A percentile compares a stretch with the other conserved stretches of the same genome.
Conservation (phyloP, 1,140 invertebrate genomes). For the Eumeta japonica region DNA sequence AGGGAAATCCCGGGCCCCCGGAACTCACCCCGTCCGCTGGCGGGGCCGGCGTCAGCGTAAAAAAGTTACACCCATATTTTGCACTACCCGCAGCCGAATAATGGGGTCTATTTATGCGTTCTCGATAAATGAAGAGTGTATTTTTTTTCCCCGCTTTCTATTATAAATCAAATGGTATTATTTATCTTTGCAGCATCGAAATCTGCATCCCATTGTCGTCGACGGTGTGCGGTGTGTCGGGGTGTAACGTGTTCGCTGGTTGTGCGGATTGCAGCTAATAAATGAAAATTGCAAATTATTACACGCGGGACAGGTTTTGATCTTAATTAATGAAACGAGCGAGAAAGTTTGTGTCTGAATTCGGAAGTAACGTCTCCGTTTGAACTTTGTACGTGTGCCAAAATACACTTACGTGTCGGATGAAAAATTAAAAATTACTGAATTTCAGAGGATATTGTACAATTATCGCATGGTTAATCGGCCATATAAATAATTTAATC, state of each 20-base stretch:
- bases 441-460: too few species aligned
- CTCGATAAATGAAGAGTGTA: constrained; percentile 55
- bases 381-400: too few species aligned
- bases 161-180: constrained; percentile 59
- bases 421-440: too few species aligned
- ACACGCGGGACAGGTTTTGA: too few species aligned
- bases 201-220: constrained; percentile 57
- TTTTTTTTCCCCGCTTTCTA: constrained; percentile 51
- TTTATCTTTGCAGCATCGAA: constrained; percentile 54
- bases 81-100: constrained; percentile 52
- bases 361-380: too few species aligned
- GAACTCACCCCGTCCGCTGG: constrained; percentile 51
- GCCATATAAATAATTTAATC: too few species aligned
- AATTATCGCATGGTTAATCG: too few species aligned
- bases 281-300: too few species aligned
- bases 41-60: constrained; percentile 41
- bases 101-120: constrained; percentile 57
- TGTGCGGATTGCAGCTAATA: too few species aligned
- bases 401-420: too few species aligned
- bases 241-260: constrained; percentile 47
- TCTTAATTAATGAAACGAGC: too few species aligned
- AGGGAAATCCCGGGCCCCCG: constrained; percentile 29
- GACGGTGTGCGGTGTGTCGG: constrained; percentile 51
- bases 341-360: too few species aligned
- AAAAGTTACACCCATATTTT: constrained; percentile 57